Conservation (phyloP, 2,797 vertebrate species). For the Atherinosoma microstoma region DNA sequence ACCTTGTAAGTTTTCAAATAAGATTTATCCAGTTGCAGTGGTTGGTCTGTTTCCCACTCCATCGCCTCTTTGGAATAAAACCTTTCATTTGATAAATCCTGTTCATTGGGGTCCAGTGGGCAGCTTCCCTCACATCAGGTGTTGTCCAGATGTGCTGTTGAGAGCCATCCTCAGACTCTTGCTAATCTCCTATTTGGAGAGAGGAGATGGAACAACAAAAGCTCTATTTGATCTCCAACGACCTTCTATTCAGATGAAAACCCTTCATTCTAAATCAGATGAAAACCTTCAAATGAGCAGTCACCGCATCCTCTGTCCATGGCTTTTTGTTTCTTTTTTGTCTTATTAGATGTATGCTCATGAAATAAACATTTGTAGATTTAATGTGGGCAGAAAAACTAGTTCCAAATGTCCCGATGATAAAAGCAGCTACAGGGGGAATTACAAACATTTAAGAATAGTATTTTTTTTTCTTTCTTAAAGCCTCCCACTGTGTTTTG, state of each 20-base stretch:
- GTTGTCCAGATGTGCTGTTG: slow-evolving; percentile 77
- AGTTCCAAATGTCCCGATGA: background rate
- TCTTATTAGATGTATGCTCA: background rate
- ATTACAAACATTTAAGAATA: background rate
- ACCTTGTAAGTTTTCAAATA: background rate
- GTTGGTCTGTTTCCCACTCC: slow-evolving; percentile 32
- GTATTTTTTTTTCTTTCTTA: slow-evolving; percentile 10
- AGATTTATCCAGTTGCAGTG: background rate
- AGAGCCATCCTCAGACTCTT: slow-evolving; percentile 55
- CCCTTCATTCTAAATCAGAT: background rate
- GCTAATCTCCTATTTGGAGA: slow-evolving; percentile 55
- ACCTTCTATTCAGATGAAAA: background rate
- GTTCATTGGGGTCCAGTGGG: slow-evolving; percentile 52
- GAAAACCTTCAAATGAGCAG: background rate
- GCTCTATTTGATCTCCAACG: slow-evolving; percentile 26
- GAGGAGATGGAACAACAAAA: slow-evolving; percentile 39
- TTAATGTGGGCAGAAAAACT: background rate
- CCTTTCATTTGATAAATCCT: slow-evolving; percentile 40
- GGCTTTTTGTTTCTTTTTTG: background rate
- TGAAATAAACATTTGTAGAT: background rate
- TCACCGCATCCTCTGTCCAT: background rate
- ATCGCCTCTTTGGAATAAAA: slow-evolving; percentile 31
- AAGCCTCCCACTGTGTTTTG: slow-evolving; percentile 26
- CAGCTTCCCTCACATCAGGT: slow-evolving; percentile 59
- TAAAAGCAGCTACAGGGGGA: background rate